A percentile compares a stretch with the other conserved stretches of the same genome.
Evolutionary conservation across 2,888 invertebrate genomes (phyloP).

Genomic region (Drosophila austrosaltans): DNA sequence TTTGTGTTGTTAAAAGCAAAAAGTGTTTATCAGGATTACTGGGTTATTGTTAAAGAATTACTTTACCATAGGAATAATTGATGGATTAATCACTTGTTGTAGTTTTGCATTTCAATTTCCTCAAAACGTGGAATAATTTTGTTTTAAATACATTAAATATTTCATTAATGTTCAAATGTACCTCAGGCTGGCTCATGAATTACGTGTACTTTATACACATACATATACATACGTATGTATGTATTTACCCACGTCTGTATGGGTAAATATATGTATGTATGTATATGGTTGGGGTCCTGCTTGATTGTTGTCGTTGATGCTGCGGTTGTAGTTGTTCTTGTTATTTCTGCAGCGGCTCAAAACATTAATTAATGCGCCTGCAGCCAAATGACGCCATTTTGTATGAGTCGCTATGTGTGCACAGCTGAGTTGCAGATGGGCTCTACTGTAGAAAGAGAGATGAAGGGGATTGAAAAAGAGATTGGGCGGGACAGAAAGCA

Average conservation of each 20-base stretch:
- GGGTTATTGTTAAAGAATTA: too few species aligned
- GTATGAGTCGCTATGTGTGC: slow-evolving; percentile 39
- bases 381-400: slow-evolving; percentile 73
- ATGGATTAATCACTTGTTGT: not conserved
- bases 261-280: slow-evolving; percentile 14
- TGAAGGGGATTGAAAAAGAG: not conserved
- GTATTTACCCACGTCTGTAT: not conserved
- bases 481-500: slow-evolving; percentile 22
- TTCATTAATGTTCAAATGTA: not conserved
- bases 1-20: too few species aligned
- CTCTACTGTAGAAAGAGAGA: slow-evolving; percentile 19
- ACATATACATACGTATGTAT: not conserved
- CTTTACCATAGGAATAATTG: not conserved
- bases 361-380: slow-evolving; percentile 77
- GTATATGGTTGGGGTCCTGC: not conserved
- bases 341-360: slow-evolving; percentile 53
- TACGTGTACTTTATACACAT: not conserved
- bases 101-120: not conserved
- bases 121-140: not conserved
- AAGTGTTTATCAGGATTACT: too few species aligned
- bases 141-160: slow-evolving; percentile 10
- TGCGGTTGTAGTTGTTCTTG: slow-evolving; percentile 43
- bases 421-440: slow-evolving; percentile 28
- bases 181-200: slow-evolving; percentile 2
- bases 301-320: slow-evolving; percentile 29